Evolutionary conservation across 2,797 vertebrate species (phyloP), one percentile per base, ranked within the genome.

Genomic region (Sebastes aleutianus): DNA sequence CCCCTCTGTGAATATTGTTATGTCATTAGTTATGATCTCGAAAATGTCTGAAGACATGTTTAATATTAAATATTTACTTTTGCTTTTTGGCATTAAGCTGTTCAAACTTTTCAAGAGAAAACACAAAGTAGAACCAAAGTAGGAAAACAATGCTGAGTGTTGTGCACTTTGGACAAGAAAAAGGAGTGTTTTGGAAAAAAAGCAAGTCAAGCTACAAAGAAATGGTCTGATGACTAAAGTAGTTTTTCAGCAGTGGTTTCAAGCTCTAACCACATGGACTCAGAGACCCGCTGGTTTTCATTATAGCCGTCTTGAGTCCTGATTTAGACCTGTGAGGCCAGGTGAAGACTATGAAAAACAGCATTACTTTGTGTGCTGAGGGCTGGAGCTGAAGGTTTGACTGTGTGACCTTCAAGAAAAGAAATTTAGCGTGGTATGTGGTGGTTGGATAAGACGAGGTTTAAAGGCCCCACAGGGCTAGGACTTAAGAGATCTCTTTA

Each of bases 241-340:
- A 8, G 47, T 2, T 18, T 43, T 29, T 29, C 63, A 68, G 10
- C 5, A 3, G 5, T 14, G 13, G 12, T 61, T 71, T 68, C 32
- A 58, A 69, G 26, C 32, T 36, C 6, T 32, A 43, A n/a, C 27
- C 5, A 34, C 70, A n/a, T 74, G 50, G 70, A 83, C 62, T 59
- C 29, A 6, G 74, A 20, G 4, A 12, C 83, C 72, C 82, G 82
- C 83, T 85, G 84, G 36, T 75, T 93, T 89, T 88, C 71, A 76
- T 85, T 82, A 70, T 5, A 81, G 27, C 47, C 11, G 62, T 50
- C 36, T 22, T 24, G 31, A 70, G 32, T 29, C n/a, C 22, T 77
- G 83, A 88, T 90, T 90, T 79, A 89, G 39, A 79, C 10, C 53
- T 26, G 16, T 10, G 57, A 76, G 67, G 36, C 59, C 70, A 79